Base-by-base conservation (phyloP, 2,113 vertebrate species). In the Corythoichthys intestinalis region DNA sequence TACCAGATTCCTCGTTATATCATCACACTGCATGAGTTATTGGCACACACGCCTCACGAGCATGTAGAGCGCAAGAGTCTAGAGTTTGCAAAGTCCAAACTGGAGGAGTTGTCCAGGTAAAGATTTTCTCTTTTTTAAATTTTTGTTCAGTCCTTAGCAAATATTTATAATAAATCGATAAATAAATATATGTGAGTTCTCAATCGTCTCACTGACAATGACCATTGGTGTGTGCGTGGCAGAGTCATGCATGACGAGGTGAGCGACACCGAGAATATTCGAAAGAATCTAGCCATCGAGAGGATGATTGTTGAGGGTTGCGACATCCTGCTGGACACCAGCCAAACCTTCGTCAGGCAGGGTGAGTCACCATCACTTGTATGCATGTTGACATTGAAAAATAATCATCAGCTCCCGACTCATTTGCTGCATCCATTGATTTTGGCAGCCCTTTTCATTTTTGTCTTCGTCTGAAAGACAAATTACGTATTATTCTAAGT, bases 181-280 rank as follows among this genome's bases (percentile, higher is more conserved):
- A 28, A 28, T 28, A 28, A 28, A 28, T 28, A 28, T 28, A 28
- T 28, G 20, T 28, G 20, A 28, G 20, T 28, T 28, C 20, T 28
- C 20, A 28, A 28, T 28, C 20, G 20, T 28, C 2, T 37, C 49
- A 9, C 44, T 44, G 4, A 47, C 39, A 12, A 2, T 28, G 12
- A 54, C 64, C 9, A 2, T 4, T 44, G 37, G 3, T 69, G 28
- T 46, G 56, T 35, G 53, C 81, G 7, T 72, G 38, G 0, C 88
- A 99, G 97, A 87, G 93, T 99, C 47, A 98, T 99, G 96, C 96
- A 99, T 0, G 97, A 99, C 56, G 97, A 98, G 89, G 97, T 98
- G 73, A 98, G 97, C 0, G 96, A 99, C 90, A 99, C 97, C 0
- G 97, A 99, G 85, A 99, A 99, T 89, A 99, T 99, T 78, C 85